Conservation (phyloP, 2,113 vertebrate genomes). For the Smithornis capensis region DNA sequence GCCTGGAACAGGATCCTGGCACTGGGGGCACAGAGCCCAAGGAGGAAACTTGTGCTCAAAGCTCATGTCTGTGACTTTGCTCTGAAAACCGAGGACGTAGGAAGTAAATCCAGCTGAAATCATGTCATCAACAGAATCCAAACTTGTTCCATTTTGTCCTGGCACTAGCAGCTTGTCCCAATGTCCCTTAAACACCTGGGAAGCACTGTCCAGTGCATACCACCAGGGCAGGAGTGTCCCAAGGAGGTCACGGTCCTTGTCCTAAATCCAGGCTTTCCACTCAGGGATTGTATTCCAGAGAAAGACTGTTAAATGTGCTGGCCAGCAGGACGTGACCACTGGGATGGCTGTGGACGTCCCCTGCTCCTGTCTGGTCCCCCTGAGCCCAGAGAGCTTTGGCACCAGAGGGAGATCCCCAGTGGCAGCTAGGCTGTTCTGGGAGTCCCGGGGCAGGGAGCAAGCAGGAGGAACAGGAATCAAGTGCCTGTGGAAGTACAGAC, state of each 20-base stretch:
- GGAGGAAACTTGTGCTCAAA: fast-evolving
- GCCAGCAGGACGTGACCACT: fast-evolving
- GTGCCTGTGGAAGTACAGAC: neutral
- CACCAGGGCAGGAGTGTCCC: neutral
- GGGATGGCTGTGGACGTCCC: fast-evolving
- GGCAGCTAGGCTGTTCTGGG: neutral
- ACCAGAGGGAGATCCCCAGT: neutral
- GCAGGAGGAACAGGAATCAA: neutral
- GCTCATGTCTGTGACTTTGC: neutral
- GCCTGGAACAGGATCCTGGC: neutral
- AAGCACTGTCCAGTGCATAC: fast-evolving
- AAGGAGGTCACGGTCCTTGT: neutral
- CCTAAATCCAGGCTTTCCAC: neutral
- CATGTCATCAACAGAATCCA: neutral
- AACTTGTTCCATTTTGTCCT: neutral
- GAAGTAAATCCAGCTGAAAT: neutral
- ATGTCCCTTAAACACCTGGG: neutral
- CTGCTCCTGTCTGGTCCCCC: neutral
- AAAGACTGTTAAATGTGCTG: neutral
- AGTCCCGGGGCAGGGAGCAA: neutral
- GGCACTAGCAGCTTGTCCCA: neutral
- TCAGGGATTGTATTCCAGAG: neutral
- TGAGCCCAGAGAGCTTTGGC: neutral
- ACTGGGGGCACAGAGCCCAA: neutral
- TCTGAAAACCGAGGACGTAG: neutral